Evolutionary conservation across 2,888 invertebrate genomes (phyloP), one percentile per base, ranked within the genome.

Genomic region (Apodemia mormo): DNA sequence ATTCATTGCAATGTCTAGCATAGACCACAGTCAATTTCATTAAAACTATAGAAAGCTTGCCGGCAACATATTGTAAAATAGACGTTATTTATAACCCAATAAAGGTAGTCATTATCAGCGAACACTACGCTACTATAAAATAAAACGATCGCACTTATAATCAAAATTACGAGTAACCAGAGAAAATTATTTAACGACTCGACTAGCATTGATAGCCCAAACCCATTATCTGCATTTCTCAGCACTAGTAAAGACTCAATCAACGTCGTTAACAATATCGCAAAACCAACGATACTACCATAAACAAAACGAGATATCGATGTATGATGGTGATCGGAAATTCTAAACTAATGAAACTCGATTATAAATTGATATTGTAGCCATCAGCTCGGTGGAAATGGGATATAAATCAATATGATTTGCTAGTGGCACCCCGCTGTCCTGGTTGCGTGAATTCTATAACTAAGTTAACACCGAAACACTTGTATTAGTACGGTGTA

Each of bases 181-280:
- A 58, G 71, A 67, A 70, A 68, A 74, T 74, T 73, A 74, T 71
- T 71, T 73, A 68, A 70, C 68, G 70, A 66, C 67, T 56, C 66
- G 49, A 14, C 45, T 29, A 70, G 66, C 54, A 70, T 74, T 68
- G 74, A 74, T 73, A 71, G 69, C 70, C 64, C 45, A 65, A 71
- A 71, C 70, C 54, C 70, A 71, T 71, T 69, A 71, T 66, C 72
- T 61, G 70, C 69, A 64, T 71, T 74, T 70, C 72, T 52, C 71
- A 58, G 69, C 72, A 73, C 73, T 65, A 73, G 71, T 77, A 73
- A 76, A 76, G 75, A 71, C 74, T 76, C 74, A 76, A 77, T 77
- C 77, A 78, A 75, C 65, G 72, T 73, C 71, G 73, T 73, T 73
- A 73, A 67, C 72, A 54, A 71, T 71, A 67, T 75, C 66, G 74